phyloP scores from a whole-genome alignment of 2,797 vertebrate genomes.

The Sebastes goodei region DNA sequence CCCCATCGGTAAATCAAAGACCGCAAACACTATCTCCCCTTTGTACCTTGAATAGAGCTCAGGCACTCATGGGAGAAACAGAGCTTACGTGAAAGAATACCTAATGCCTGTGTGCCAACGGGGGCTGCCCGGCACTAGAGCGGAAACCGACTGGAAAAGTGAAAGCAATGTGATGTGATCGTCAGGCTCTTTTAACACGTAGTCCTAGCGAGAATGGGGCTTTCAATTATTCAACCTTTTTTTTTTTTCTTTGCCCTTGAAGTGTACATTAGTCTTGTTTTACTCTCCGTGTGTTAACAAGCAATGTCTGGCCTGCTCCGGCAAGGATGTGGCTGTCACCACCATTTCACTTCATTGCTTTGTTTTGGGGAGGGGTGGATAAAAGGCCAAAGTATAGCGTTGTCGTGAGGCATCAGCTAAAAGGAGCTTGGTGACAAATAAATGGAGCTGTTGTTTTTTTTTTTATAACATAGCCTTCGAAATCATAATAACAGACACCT shows the following conservation, averaged over 20 bases:
- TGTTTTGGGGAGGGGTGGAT: slow-evolving; percentile 33
- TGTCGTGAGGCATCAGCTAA: slow-evolving; percentile 51
- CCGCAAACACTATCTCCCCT: slow-evolving; percentile 73
- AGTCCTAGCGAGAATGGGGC: slow-evolving; percentile 60
- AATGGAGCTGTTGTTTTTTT: slow-evolving; percentile 41
- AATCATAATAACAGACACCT: slow-evolving; percentile 38
- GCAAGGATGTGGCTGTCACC: slow-evolving; percentile 74
- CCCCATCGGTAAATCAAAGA: slow-evolving; percentile 74
- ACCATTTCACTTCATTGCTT: slow-evolving; percentile 68
- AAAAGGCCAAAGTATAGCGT: slow-evolving; percentile 42
- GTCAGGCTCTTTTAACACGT: slow-evolving; percentile 69
- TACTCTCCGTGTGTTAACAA: slow-evolving; percentile 76
- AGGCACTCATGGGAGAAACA: slow-evolving; percentile 62
- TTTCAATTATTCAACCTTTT: slow-evolving; percentile 81
- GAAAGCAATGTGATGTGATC: slow-evolving; percentile 77
- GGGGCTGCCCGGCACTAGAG: slow-evolving; percentile 52
- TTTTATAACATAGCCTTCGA: slow-evolving; percentile 9
- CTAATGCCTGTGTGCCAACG: slow-evolving; percentile 66
- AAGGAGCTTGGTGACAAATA: slow-evolving; percentile 52
- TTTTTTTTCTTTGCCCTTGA: slow-evolving; percentile 68
- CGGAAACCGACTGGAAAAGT: slow-evolving; percentile 71
- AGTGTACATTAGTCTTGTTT: slow-evolving; percentile 74
- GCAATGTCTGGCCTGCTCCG: slow-evolving; percentile 62
- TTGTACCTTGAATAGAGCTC: slow-evolving; percentile 70
- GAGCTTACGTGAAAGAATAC: slow-evolving; percentile 70